These are phyloP conservation scores for Lepus oiostolus DNA, from an alignment of 2,797 vertebrate genomes.

Conservation along the genomic window DNA sequence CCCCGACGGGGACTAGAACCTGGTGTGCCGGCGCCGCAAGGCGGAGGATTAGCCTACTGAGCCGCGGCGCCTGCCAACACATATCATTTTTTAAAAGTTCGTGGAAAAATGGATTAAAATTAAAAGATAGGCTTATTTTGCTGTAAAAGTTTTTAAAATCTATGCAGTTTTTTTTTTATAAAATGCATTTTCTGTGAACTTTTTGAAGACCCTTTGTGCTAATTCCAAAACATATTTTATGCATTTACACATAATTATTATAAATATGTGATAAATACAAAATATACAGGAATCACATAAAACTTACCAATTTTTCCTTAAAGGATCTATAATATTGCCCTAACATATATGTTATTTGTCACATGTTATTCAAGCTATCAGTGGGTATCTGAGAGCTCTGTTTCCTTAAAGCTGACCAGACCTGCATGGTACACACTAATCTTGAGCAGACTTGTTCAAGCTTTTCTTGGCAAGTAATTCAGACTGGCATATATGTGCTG, in stretches of 20 bases:
- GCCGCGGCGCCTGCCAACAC: too few species aligned
- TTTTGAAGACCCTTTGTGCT: too few species aligned
- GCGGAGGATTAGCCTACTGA: too few species aligned
- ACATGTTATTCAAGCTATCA: slow-evolving; percentile 2
- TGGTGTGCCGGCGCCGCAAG: too few species aligned
- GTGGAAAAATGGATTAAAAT: too few species aligned
- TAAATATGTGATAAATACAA: background rate
- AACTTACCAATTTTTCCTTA: slow-evolving; percentile 2
- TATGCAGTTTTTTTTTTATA: too few species aligned
- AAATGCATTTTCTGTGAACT: too few species aligned
- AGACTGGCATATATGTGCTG: background rate
- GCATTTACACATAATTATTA: background rate
- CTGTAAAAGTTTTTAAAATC: too few species aligned
- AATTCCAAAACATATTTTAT: background rate
- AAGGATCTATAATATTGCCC: slow-evolving; percentile 27
- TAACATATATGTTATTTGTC: background rate
- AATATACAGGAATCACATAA: background rate
- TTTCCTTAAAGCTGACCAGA: background rate
- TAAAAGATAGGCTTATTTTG: too few species aligned
- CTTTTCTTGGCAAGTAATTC: background rate
- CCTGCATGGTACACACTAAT: background rate
- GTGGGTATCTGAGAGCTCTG: background rate
- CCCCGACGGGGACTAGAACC: too few species aligned
- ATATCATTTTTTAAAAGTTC: background rate
- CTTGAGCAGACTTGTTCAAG: background rate